phyloP scores from a whole-genome alignment of 1,140 invertebrate species.

The Eciton burchellii region DNA sequence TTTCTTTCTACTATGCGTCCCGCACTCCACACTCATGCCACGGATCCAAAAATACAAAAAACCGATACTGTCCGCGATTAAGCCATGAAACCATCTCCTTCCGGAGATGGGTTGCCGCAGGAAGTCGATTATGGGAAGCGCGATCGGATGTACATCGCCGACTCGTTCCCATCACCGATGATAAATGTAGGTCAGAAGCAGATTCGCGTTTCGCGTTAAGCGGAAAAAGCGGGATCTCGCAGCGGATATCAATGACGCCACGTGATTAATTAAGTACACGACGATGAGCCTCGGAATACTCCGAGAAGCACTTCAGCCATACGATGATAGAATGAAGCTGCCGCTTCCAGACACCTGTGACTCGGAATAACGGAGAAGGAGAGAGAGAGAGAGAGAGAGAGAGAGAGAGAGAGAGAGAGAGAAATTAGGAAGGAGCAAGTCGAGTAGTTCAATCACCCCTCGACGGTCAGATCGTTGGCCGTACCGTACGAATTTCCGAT shows the following conservation, averaged over 20 bases:
- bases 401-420: background rate
- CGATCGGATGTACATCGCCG: background rate
- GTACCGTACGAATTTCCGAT: constrained; percentile 69
- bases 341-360: constrained; percentile 68
- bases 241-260: constrained; percentile 47
- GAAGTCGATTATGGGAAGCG: background rate
- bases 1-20: too few species aligned
- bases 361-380: constrained; percentile 61
- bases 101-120: background rate
- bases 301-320: constrained; percentile 25
- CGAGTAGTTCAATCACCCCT: constrained; percentile 67
- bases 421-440: constrained; percentile 21
- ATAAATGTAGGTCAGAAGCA: constrained; percentile 65
- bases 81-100: constrained; percentile 36
- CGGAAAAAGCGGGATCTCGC: constrained; percentile 57
- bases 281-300: constrained; percentile 65
- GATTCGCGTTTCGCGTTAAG: constrained; percentile 51
- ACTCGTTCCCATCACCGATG: constrained; percentile 13
- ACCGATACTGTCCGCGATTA: background rate
- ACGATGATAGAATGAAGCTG: constrained; percentile 71
- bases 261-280: constrained; percentile 73
- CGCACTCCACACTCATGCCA: background rate
- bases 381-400: background rate
- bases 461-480: constrained; percentile 46
- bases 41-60: background rate